Evolutionary conservation across 1,140 invertebrate species (phyloP).

Genomic region (Cataglyphis hispanica): DNA sequence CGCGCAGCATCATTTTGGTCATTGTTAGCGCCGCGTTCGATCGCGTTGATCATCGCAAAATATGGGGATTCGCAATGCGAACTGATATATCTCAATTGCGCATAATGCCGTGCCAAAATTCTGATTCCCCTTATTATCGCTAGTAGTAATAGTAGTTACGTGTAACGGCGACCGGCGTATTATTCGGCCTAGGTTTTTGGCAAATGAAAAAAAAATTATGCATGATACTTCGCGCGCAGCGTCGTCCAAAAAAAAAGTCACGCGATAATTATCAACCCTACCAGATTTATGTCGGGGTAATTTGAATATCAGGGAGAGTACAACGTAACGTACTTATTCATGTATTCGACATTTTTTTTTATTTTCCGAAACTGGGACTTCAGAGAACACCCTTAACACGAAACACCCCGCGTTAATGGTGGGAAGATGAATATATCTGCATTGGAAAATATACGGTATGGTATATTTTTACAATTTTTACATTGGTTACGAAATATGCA

Average conservation of each 20-base stretch:
- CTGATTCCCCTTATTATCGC: conserved; percentile 1
- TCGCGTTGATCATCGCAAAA: conserved; percentile 60
- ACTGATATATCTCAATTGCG: conserved; percentile 61
- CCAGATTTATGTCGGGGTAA: conserved; percentile 42
- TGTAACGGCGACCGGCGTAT: conserved; percentile 21
- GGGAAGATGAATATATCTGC: conserved; percentile 53
- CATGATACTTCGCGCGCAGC: neutral
- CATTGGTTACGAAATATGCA: conserved; percentile 9
- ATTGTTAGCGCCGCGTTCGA: conserved; percentile 62
- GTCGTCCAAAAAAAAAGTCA: conserved; percentile 36
- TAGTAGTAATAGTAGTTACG: conserved; percentile 23
- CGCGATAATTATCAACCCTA: conserved; percentile 48
- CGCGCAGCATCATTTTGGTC: conserved; percentile 68
- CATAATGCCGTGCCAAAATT: conserved; percentile 45
- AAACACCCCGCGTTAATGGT: conserved; percentile 22
- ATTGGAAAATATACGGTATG: conserved; percentile 44
- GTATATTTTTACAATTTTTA: conserved; percentile 55
- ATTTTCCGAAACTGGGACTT: conserved; percentile 39
- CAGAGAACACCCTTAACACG: conserved; percentile 44
- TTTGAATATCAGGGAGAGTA: conserved; percentile 58
- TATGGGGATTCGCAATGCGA: conserved; percentile 35
- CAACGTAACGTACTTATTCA: conserved; percentile 50
- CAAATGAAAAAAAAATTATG: conserved; percentile 44
- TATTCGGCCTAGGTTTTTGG: conserved; percentile 32
- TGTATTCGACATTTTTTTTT: conserved; percentile 55